Percentiles rank a stretch among this genome's conserved stretches.
These are phyloP conservation scores for Paragorgia papillata DNA, from an alignment of 92 coral and sea anemone species.

Conservation along the genomic window DNA sequence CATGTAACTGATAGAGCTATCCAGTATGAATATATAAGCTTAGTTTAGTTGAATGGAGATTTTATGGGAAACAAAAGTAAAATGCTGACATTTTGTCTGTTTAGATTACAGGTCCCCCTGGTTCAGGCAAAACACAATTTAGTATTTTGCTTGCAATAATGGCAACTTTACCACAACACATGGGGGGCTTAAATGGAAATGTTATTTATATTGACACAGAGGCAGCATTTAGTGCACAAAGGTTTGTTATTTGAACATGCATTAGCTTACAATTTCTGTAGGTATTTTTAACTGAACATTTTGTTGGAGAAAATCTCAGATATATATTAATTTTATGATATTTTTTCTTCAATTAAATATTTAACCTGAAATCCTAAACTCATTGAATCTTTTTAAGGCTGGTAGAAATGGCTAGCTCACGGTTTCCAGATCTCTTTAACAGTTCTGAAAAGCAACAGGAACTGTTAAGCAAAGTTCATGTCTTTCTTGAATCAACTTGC, in stretches of 20 bases:
- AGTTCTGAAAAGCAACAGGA: constrained; percentile 58
- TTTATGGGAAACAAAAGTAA: too few species aligned
- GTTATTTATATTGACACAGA: constrained; percentile 94
- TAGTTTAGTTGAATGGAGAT: too few species aligned
- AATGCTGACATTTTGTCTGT: not conserved
- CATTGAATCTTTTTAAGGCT: constrained; percentile 58
- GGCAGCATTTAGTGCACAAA: constrained; percentile 90
- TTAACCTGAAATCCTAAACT: too few species aligned
- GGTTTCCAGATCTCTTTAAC: constrained; percentile 71
- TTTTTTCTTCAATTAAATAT: too few species aligned
- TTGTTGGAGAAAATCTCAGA: too few species aligned
- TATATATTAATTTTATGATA: too few species aligned
- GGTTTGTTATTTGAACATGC: constrained; percentile 45
- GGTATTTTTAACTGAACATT: too few species aligned
- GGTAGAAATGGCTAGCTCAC: constrained; percentile 84
- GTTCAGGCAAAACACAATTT: constrained; percentile 95
- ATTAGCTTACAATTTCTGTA: not conserved
- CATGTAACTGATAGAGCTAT: too few species aligned
- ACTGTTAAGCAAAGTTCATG: constrained; percentile 74
- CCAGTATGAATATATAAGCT: too few species aligned
- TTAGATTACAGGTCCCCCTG: constrained; percentile 93
- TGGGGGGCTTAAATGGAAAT: constrained; percentile 76
- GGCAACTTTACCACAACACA: constrained; percentile 68
- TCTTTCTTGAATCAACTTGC: constrained; percentile 90
- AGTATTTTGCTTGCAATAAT: constrained; percentile 88